Evolutionary conservation across 2,797 vertebrate species (phyloP).

Genomic region (Cirrhinus mrigala): DNA sequence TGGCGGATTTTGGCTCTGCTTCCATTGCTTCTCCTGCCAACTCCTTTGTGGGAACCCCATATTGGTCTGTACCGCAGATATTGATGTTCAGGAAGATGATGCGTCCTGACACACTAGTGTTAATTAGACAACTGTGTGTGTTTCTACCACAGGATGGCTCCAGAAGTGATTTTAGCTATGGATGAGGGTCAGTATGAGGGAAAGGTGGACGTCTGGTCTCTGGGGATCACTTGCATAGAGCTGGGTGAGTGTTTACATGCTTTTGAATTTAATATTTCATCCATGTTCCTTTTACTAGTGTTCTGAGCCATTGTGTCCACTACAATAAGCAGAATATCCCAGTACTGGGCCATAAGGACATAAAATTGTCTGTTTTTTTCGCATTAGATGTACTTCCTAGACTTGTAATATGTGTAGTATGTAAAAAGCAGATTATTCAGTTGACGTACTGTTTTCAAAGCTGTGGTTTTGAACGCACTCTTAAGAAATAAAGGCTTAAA

Average conservation of each 20-base stretch:
- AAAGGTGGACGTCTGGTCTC: slow-evolving; percentile 96
- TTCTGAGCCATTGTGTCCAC: background rate
- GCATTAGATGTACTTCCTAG: background rate
- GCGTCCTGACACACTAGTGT: background rate
- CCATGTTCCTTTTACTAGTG: background rate
- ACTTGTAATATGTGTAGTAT: too few species aligned
- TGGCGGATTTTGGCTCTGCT: slow-evolving; percentile 98
- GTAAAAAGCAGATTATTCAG: background rate
- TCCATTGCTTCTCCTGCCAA: slow-evolving; percentile 97
- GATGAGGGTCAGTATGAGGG: slow-evolving; percentile 98
- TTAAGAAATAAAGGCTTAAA: background rate
- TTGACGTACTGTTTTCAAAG: too few species aligned
- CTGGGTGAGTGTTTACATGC: slow-evolving; percentile 82
- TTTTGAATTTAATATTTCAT: slow-evolving; percentile 29
- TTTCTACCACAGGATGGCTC: slow-evolving; percentile 90
- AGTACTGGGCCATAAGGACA: background rate
- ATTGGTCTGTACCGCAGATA: slow-evolving; percentile 84
- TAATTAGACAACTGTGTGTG: slow-evolving; percentile 54
- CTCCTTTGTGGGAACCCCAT: slow-evolving; percentile 98
- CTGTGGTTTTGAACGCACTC: background rate
- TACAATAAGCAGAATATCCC: background rate
- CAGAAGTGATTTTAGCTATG: slow-evolving; percentile 98
- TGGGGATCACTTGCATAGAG: slow-evolving; percentile 98
- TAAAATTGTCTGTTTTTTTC: background rate
- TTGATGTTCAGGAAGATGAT: background rate